Conservation (phyloP, 2,888 invertebrate species). For the Mesorhabditis spiculigera region DNA sequence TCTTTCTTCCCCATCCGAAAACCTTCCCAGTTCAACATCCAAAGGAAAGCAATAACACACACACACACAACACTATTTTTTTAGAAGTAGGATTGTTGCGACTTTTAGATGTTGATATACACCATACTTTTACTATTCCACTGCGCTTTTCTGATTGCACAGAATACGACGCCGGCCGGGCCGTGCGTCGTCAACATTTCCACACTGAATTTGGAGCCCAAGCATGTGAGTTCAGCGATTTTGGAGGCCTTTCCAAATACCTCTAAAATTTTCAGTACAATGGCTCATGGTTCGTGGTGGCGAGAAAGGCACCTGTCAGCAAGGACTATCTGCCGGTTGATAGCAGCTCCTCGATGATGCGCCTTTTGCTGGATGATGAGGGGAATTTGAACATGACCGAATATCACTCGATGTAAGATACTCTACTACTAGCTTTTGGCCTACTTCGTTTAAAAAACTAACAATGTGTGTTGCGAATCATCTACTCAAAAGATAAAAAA, state of each 20-base stretch:
- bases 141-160: too few relatives aligned
- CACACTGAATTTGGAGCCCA: conserved; percentile 10
- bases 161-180: not conserved
- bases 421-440: not conserved
- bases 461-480: too few relatives aligned
- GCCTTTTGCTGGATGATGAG: conserved; percentile 20
- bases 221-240: conserved; percentile 11
- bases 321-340: conserved; percentile 28
- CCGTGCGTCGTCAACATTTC: conserved; percentile 12
- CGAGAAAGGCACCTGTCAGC: conserved; percentile 26
- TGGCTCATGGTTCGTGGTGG: conserved; percentile 43
- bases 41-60: too few relatives aligned
- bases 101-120: too few relatives aligned
- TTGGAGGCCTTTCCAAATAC: too few relatives aligned
- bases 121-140: too few relatives aligned
- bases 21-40: too few relatives aligned
- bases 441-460: too few relatives aligned
- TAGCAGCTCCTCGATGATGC: conserved; percentile 30
- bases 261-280: conserved; percentile 27
- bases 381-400: conserved; percentile 26
- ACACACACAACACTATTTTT: too few relatives aligned
- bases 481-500: too few relatives aligned
- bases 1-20: too few relatives aligned
- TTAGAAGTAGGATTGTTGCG: too few relatives aligned
- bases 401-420: conserved; percentile 31